These are phyloP conservation scores for Syrista parreyssii DNA, from an alignment of 2,888 invertebrate species.

Conservation along the genomic window DNA sequence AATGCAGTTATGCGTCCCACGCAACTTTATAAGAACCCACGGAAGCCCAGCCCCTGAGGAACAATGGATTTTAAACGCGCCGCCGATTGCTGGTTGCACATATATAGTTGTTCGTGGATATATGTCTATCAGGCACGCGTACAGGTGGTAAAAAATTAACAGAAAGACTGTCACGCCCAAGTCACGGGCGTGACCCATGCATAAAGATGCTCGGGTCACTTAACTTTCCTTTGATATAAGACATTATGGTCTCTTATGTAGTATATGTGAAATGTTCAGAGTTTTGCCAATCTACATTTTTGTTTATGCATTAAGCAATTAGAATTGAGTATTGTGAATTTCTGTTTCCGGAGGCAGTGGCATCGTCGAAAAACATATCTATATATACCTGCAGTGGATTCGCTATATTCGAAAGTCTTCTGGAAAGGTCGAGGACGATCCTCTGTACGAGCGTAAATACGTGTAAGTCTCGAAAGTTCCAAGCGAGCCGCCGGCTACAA, in stretches of 20 bases:
- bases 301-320: too few relatives aligned
- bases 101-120: conserved; percentile 1
- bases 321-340: too few relatives aligned
- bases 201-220: conserved; percentile 7
- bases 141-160: conserved; percentile 26
- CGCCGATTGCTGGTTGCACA: not conserved
- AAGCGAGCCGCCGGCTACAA: too few relatives aligned
- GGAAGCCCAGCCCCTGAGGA: conserved; percentile 35
- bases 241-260: not conserved
- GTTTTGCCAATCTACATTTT: too few relatives aligned
- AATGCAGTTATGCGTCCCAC: conserved; percentile 59
- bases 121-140: not conserved
- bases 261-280: too few relatives aligned
- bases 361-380: not conserved
- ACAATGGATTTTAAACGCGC: conserved; percentile 34
- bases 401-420: conserved; percentile 29
- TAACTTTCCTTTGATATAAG: conserved; percentile 8
- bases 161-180: conserved; percentile 26
- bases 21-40: conserved; percentile 30
- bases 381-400: not conserved
- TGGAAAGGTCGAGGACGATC: conserved; percentile 33
- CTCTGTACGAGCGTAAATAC: too few relatives aligned
- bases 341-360: too few relatives aligned
- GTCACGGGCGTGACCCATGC: conserved; percentile 29
- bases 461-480: too few relatives aligned